These are phyloP conservation scores for Ernsta delagoae DNA, from an alignment of 2,888 invertebrate genomes.

Conservation along the genomic window DNA sequence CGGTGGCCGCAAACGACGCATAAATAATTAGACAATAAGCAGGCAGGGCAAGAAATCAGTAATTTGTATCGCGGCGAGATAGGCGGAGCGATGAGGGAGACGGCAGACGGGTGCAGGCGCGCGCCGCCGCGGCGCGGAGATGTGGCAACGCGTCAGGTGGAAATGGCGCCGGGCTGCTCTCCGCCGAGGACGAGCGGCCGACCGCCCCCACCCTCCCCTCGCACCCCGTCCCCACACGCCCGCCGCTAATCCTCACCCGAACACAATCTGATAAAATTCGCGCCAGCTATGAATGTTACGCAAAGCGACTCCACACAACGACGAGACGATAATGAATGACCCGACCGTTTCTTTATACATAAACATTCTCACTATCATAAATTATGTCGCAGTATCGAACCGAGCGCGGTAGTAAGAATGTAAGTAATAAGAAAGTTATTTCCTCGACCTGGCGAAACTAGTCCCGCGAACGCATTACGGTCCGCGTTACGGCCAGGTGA, in stretches of 20 bases:
- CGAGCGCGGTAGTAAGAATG: slow-evolving; percentile 60
- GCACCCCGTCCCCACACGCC: slow-evolving; percentile 60
- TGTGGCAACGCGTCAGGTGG: slow-evolving; percentile 84
- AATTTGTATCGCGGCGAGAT: slow-evolving; percentile 80
- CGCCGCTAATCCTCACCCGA: slow-evolving; percentile 78
- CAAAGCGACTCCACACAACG: slow-evolving; percentile 78
- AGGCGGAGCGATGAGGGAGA: slow-evolving; percentile 77
- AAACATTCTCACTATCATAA: slow-evolving; percentile 64
- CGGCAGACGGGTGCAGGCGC: slow-evolving; percentile 66
- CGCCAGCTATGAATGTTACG: slow-evolving; percentile 84
- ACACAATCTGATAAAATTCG: slow-evolving; percentile 84
- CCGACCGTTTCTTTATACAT: slow-evolving; percentile 67
- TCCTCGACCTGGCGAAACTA: slow-evolving; percentile 83
- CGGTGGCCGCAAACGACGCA: slow-evolving; percentile 75
- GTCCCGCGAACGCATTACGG: slow-evolving; percentile 82
- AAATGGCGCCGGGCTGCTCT: slow-evolving; percentile 76
- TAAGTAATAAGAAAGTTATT: slow-evolving; percentile 82
- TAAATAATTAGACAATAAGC: slow-evolving; percentile 84
- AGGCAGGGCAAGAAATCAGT: slow-evolving; percentile 82
- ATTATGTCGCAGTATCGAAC: slow-evolving; percentile 66
- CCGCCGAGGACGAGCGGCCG: slow-evolving; percentile 63
- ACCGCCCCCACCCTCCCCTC: slow-evolving; percentile 44
- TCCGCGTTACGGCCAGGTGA: slow-evolving; percentile 82
- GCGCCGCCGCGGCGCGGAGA: slow-evolving; percentile 75
- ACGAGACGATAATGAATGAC: slow-evolving; percentile 79